These are phyloP conservation scores for Merodon equestris DNA, from an alignment of 2,888 invertebrate species.

Conservation along the genomic window DNA sequence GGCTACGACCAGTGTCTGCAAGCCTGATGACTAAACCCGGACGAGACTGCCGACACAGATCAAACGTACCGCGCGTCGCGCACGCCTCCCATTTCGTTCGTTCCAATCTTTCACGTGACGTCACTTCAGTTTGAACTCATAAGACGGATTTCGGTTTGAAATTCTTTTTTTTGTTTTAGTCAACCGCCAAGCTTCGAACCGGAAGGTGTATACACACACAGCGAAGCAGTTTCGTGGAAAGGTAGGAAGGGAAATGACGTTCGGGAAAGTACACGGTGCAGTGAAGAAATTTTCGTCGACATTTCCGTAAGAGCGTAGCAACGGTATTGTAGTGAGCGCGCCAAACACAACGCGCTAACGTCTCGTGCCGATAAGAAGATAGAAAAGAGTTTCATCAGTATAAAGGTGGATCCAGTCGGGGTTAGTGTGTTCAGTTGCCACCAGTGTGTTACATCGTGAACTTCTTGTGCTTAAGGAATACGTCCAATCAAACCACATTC, in stretches of 20 bases:
- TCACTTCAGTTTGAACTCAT: conserved; percentile 50
- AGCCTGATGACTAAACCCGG: conserved; percentile 60
- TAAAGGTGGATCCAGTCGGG: conserved; percentile 44
- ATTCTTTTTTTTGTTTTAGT: conserved; percentile 54
- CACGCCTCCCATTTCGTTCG: conserved; percentile 9
- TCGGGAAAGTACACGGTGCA: conserved; percentile 20
- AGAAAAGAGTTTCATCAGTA: conserved; percentile 11
- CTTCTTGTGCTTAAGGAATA: conserved; percentile 2
- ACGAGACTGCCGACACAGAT: conserved; percentile 40
- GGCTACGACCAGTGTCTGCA: conserved; percentile 20
- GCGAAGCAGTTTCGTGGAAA: conserved; percentile 26
- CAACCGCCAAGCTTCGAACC: conserved; percentile 16
- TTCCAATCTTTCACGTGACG: conserved; percentile 60
- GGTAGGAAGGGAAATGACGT: conserved; percentile 47
- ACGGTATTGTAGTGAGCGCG: conserved; percentile 44
- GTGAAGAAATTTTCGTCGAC: conserved; percentile 21
- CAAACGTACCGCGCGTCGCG: conserved; percentile 19
- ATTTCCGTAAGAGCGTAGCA: conserved; percentile 52
- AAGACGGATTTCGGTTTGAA: conserved; percentile 59
- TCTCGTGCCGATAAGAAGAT: background rate
- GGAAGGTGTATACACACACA: background rate
- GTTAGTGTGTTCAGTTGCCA: conserved; percentile 38
- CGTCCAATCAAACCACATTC: conserved; percentile 2
- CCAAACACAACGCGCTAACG: conserved; percentile 45
- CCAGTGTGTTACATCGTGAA: conserved; percentile 14